Conservation (phyloP, 1,140 invertebrate species). For the Wiebesia pumilae region DNA sequence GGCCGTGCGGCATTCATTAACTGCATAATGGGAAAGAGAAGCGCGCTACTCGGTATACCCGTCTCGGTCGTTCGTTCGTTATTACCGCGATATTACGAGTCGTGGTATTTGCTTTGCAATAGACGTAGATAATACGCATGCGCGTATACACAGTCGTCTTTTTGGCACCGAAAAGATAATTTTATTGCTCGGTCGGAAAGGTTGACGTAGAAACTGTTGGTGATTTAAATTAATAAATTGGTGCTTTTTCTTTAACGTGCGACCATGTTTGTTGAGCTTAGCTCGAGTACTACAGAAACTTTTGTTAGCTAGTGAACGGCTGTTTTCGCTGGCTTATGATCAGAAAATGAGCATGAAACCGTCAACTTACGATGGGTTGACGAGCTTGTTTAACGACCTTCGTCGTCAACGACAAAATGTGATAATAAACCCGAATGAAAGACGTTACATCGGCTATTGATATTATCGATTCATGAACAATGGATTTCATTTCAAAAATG, state of each 20-base stretch:
- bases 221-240: neutral
- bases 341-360: conserved; percentile 2
- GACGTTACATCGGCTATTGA: neutral
- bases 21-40: conserved; percentile 54
- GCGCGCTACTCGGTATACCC: neutral
- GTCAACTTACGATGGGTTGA: neutral
- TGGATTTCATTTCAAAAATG: no score
- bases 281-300: neutral
- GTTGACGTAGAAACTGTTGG: neutral
- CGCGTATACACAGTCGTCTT: neutral
- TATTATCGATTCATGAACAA: neutral
- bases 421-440: neutral
- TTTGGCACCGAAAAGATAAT: neutral
- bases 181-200: neutral
- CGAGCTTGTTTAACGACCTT: neutral
- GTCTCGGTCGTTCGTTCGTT: neutral
- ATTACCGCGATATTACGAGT: neutral
- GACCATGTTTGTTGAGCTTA: neutral
- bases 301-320: neutral
- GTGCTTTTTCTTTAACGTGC: neutral
- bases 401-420: neutral
- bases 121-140: neutral
- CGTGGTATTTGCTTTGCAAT: neutral
- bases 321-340: conserved; percentile 9
- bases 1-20: conserved; percentile 53